phyloP scores from a whole-genome alignment of 2,888 invertebrate genomes.

The Mesochorus sp. region DNA sequence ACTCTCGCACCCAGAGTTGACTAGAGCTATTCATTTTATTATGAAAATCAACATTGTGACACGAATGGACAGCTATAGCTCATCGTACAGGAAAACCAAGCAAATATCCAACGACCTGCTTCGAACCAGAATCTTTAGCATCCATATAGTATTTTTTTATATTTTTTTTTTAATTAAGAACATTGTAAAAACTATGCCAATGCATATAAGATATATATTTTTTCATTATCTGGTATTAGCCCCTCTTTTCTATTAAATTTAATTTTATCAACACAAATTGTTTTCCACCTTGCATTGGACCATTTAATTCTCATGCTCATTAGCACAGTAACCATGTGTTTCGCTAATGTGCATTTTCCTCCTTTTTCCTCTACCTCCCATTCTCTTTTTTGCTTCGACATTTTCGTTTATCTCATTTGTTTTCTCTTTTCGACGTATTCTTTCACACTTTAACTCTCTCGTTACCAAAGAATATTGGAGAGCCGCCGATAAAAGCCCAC shows the following conservation, averaged over 20 bases:
- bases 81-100: conserved; percentile 24
- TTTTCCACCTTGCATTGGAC: no score
- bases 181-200: no score
- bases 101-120: conserved; percentile 27
- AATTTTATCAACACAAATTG: not conserved
- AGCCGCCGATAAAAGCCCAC: not conserved
- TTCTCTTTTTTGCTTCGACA: not conserved
- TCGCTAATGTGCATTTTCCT: not conserved
- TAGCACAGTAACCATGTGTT: not conserved
- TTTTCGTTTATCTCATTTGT: not conserved
- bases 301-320: no score
- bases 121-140: no score
- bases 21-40: conserved; percentile 69
- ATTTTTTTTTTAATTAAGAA: no score
- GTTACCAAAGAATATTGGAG: conserved; percentile 16
- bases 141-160: no score
- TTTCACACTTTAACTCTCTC: not conserved
- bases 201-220: not conserved
- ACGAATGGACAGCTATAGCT: conserved; percentile 21
- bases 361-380: not conserved
- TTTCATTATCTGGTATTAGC: not conserved
- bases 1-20: not conserved
- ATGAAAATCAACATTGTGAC: conserved; percentile 71
- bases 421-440: not conserved
- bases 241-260: conserved; percentile 1